Evolutionary conservation across 2,113 vertebrate species (phyloP), one percentile per base, ranked within the genome.

Genomic region (Lampris incognitus): DNA sequence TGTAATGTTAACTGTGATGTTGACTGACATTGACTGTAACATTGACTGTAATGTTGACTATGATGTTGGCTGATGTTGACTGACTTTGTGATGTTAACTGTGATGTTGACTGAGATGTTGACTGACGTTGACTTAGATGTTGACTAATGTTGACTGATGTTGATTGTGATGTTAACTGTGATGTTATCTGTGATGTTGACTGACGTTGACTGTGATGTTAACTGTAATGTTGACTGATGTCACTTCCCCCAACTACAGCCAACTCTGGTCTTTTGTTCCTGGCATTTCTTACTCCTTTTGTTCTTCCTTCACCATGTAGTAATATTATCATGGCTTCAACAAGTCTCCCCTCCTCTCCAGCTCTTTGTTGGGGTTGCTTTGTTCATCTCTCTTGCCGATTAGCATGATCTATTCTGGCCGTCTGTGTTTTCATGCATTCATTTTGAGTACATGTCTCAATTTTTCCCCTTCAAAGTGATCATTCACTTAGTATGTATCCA

Each of bases 191-290:
- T 24, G 24, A 24, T 24, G 24, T 24, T 24, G 24, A 24, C 24
- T 24, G 24, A 24, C 24, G 24, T 24, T 24, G 24, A 24, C 24
- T 24, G 24, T 24, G 24, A 24, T 24, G 24, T 24, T 24, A 24
- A 24, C 24, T 24, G 24, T 24, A 24, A 24, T 24, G 24, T 24
- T 24, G 24, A 24, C 24, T 24, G 24, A 24, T 24, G 24, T 24
- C 24, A 24, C 24, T 24, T 24, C 24, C 24, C 24, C 68, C 24
- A 6, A 66, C 72, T 55, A 24, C 76, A 79, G 58, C 66, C 83
- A 70, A 65, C 51, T 10, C 11, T 0, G 24, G 4, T 9, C 56
- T 87, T 70, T 72, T 64, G 48, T 72, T 78, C 77, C 57, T 36
- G 4, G 49, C 37, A 41, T 69, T 55, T 51, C 66, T 52, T 65